phyloP scores from a whole-genome alignment of 1,140 invertebrate species.

The Trichomalopsis sarcophagae region DNA sequence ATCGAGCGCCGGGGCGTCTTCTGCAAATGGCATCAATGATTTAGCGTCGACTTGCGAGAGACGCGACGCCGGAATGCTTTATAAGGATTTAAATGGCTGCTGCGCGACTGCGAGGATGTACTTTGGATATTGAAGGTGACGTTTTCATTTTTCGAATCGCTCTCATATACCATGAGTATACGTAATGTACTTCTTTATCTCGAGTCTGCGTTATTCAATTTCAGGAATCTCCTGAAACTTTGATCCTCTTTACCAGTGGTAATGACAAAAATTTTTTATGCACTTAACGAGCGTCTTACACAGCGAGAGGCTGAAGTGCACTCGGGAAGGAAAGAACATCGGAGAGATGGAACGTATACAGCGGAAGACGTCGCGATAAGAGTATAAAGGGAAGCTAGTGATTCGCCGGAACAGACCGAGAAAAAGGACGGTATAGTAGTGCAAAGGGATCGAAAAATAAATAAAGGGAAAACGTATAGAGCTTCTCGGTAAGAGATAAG shows the following conservation, averaged over 20 bases:
- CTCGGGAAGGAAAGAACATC: background rate
- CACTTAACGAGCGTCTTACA: too few relatives aligned
- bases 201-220: too few relatives aligned
- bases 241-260: too few relatives aligned
- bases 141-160: background rate
- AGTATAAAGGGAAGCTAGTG: background rate
- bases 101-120: background rate
- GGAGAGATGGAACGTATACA: too few relatives aligned
- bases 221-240: too few relatives aligned
- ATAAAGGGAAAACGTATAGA: constrained; percentile 14
- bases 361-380: background rate
- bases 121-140: background rate
- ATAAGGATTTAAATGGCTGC: background rate
- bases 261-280: too few relatives aligned
- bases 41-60: background rate
- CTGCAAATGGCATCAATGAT: background rate
- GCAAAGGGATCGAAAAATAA: background rate
- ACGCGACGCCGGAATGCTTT: too few relatives aligned
- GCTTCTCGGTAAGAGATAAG: background rate
- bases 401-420: background rate
- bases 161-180: too few relatives aligned
- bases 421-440: background rate
- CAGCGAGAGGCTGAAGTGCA: background rate
- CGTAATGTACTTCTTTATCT: too few relatives aligned
- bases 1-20: background rate